Percentiles rank a stretch among this genome's conserved stretches.
phyloP scores from a whole-genome alignment of 2,113 vertebrate genomes.

The Austrofundulus limnaeus region DNA sequence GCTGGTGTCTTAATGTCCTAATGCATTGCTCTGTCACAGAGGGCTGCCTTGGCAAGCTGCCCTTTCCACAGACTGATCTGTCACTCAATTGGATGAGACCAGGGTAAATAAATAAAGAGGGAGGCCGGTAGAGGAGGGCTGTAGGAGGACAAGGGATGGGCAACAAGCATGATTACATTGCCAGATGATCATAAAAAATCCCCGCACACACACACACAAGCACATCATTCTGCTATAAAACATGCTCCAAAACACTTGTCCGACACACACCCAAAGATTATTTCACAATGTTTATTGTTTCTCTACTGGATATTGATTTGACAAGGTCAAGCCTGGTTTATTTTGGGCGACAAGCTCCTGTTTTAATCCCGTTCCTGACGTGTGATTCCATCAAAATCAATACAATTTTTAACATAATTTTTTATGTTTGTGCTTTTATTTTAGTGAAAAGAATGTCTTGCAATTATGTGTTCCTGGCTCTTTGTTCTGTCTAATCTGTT shows the following conservation, averaged over 20 bases:
- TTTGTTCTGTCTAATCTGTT: slow-evolving; percentile 1
- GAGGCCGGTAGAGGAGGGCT: slow-evolving; percentile 37
- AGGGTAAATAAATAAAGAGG: slow-evolving; percentile 74
- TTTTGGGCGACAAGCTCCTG: slow-evolving; percentile 40
- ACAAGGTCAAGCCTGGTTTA: slow-evolving; percentile 40
- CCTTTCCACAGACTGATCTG: slow-evolving; percentile 76
- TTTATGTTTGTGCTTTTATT: slow-evolving; percentile 24
- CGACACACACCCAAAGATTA: slow-evolving; percentile 22
- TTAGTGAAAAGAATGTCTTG: slow-evolving; percentile 24
- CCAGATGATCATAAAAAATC: slow-evolving; percentile 45
- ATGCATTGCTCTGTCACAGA: slow-evolving; percentile 79
- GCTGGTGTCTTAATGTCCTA: slow-evolving; percentile 79
- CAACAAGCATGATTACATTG: slow-evolving; percentile 56
- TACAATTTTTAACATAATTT: slow-evolving; percentile 53
- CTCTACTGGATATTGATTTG: slow-evolving; percentile 62
- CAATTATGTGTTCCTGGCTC: neutral
- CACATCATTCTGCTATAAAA: slow-evolving; percentile 19
- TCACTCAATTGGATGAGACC: slow-evolving; percentile 74
- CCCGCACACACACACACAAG: neutral
- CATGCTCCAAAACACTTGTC: slow-evolving; percentile 22
- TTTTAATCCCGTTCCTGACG: slow-evolving; percentile 36
- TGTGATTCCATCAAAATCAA: slow-evolving; percentile 56
- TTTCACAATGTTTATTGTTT: slow-evolving; percentile 48
- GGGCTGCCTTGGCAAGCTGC: slow-evolving; percentile 75
- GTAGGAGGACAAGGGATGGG: slow-evolving; percentile 53